Conservation (phyloP, 1,140 invertebrate genomes). For the Oreohelix idahoensis region DNA sequence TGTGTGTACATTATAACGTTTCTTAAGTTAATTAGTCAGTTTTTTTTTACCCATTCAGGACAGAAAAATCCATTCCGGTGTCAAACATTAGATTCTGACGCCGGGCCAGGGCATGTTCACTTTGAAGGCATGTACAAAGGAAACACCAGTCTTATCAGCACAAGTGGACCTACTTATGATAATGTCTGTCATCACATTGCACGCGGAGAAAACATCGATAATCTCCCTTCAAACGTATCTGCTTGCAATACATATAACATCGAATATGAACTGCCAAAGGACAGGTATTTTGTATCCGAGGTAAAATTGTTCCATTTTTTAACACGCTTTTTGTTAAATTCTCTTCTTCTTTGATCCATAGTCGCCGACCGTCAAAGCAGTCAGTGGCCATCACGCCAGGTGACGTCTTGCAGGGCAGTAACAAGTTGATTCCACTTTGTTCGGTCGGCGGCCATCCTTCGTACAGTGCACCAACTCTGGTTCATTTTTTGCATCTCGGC, state of each 20-base stretch:
- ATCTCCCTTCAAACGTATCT: background rate
- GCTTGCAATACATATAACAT: background rate
- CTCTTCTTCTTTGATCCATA: too few species aligned
- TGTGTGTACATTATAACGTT: background rate
- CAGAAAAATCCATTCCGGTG: conserved; percentile 5
- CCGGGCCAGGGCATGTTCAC: background rate
- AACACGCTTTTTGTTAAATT: too few species aligned
- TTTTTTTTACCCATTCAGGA: background rate
- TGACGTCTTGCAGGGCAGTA: too few species aligned
- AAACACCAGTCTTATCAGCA: background rate
- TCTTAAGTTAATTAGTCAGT: background rate
- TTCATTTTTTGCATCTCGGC: too few species aligned
- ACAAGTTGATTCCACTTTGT: too few species aligned
- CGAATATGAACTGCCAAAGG: conserved; percentile 1
- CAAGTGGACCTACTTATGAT: background rate
- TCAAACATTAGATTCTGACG: background rate
- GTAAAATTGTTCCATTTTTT: too few species aligned
- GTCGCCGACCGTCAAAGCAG: too few species aligned
- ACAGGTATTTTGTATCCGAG: conserved; percentile 5
- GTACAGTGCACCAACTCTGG: too few species aligned
- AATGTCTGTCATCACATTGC: background rate
- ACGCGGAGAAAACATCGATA: background rate
- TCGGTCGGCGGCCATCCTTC: too few species aligned
- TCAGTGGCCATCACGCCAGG: too few species aligned
- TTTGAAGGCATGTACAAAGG: background rate